These are phyloP conservation scores for Phyllotis vaccarum DNA, from an alignment of 2,797 vertebrate species.

Conservation along the genomic window DNA sequence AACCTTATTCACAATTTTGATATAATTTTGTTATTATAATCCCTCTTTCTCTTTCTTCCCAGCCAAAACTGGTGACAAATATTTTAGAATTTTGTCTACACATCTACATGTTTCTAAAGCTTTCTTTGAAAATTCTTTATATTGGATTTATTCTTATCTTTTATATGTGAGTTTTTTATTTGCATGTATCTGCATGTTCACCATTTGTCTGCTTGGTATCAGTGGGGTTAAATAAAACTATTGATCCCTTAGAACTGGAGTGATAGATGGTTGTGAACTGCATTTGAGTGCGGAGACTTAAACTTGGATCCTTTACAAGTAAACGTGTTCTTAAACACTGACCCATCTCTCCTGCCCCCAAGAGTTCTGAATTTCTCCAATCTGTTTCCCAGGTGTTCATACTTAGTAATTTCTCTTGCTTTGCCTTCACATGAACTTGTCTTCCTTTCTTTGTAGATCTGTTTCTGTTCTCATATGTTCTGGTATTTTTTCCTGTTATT, in stretches of 20 bases:
- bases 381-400: neutral
- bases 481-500: neutral
- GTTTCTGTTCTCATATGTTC: neutral
- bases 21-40: neutral
- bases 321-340: neutral
- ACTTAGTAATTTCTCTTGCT: neutral
- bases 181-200: neutral
- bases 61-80: neutral
- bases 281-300: neutral
- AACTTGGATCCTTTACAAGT: neutral
- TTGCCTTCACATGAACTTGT: neutral
- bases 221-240: too few species aligned
- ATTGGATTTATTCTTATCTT: neutral
- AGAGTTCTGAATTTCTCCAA: neutral
- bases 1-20: neutral
- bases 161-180: neutral
- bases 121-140: neutral
- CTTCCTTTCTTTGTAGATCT: neutral
- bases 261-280: neutral
- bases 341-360: neutral
- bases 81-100: neutral
- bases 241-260: neutral
- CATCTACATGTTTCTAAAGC: neutral
- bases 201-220: neutral
- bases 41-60: neutral